Percentiles rank a stretch among this genome's conserved stretches.
Evolutionary conservation across 1,140 invertebrate genomes (phyloP).

Genomic region (Zaprionus taronus): DNA sequence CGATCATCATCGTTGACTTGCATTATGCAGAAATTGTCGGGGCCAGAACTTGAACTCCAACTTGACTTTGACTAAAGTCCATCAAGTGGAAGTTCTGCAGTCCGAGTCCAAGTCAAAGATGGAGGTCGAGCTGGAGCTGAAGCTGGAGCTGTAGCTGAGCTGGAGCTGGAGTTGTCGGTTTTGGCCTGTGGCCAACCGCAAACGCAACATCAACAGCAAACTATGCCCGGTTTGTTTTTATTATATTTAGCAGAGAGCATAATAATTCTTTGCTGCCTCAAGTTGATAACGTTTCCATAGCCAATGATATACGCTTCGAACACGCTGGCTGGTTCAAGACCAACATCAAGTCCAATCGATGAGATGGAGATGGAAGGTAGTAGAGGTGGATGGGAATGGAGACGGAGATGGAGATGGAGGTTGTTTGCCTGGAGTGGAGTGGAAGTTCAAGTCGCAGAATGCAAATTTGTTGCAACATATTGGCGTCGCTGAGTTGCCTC

Average conservation of each 20-base stretch:
- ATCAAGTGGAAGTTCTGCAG: constrained; percentile 64
- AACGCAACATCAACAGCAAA: constrained; percentile 20
- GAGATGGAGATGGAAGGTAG: constrained; percentile 14
- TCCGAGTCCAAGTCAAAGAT: not conserved
- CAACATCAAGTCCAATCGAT: constrained; percentile 12
- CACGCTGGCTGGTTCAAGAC: constrained; percentile 7
- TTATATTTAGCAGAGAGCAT: constrained; percentile 83
- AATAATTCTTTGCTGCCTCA: constrained; percentile 78
- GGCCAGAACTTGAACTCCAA: constrained; percentile 76
- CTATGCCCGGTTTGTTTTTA: constrained; percentile 75
- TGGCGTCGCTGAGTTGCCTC: constrained; percentile 75
- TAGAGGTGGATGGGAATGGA: constrained; percentile 8
- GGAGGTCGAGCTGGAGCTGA: constrained; percentile 22
- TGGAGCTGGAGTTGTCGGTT: constrained; percentile 22
- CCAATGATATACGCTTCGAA: constrained; percentile 49
- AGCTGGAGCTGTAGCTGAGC: too few relatives aligned
- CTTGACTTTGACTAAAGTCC: constrained; percentile 83
- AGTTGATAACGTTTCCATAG: constrained; percentile 69
- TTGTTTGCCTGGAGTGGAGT: constrained; percentile 43
- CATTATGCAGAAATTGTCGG: constrained; percentile 59
- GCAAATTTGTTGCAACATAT: constrained; percentile 78
- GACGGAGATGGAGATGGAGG: constrained; percentile 12
- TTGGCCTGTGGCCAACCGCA: constrained; percentile 62
- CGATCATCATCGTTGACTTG: constrained; percentile 41
- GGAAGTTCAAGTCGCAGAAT: constrained; percentile 58